A percentile compares a stretch with the other conserved stretches of the same genome.
phyloP scores from a whole-genome alignment of 2,797 vertebrate species.

The Helarctos malayanus region DNA sequence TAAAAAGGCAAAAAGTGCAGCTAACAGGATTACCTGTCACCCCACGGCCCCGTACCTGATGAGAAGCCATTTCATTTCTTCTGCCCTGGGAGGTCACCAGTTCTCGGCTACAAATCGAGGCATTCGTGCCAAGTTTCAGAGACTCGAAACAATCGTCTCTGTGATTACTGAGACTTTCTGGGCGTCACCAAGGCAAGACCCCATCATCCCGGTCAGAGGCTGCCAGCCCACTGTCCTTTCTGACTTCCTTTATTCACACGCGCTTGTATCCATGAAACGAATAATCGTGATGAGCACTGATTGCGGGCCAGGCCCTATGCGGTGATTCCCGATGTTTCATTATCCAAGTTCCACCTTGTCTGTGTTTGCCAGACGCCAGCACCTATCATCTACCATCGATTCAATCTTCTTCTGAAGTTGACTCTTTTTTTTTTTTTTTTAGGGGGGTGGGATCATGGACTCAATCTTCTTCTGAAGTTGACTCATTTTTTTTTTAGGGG shows the following conservation, averaged over 20 bases:
- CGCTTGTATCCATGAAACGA: accelerated
- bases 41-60: background rate
- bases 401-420: background rate
- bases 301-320: accelerated
- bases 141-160: background rate
- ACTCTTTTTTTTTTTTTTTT: background rate
- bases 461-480: background rate
- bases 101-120: conserved; percentile 31
- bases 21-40: conserved; percentile 75
- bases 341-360: background rate
- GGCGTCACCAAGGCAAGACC: background rate
- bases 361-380: background rate
- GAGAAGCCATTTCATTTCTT: conserved; percentile 72
- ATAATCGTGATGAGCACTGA: accelerated
- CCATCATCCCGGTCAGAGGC: accelerated
- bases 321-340: accelerated
- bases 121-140: background rate
- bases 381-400: background rate
- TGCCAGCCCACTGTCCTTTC: background rate
- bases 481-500: background rate
- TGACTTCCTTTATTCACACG: accelerated
- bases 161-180: background rate
- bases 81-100: conserved; percentile 47
- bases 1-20: conserved; percentile 65
- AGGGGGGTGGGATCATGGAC: too few relatives aligned